Base-by-base conservation (phyloP, 2,888 invertebrate genomes). In the Drosophila suboccidentalis region DNA sequence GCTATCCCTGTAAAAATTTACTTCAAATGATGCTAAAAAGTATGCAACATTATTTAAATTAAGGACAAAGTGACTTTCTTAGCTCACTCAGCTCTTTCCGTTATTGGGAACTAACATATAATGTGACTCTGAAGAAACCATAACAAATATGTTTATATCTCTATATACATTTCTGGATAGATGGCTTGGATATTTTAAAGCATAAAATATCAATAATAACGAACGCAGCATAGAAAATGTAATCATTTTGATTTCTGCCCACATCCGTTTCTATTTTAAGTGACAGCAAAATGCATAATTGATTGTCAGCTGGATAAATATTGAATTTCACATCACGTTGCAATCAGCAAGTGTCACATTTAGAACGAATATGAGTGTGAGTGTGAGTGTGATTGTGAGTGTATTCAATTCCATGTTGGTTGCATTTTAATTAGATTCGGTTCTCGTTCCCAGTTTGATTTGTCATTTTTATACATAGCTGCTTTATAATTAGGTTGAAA, bases 401-500 rank as follows among this genome's bases (percentile, higher is more conserved):
- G 46, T 26, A 49, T 32, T 41, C 19, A 26, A 47, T 34, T 22
- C 34, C 9, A 10, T 11, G 49, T 34, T 47, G 51, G 4, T 3
- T 46, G 29, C 15, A 13, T 29, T 47, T 49, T 53, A 53, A 58
- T 58, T 68, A 57, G 19, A 36, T 58, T 58, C 50, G 17, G 3
- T 10, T 39, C 11, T 44, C 17, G 11, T 38, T 15, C 15, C 9
- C 17, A 32, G 41, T 49, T 50, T 60, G 22, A 43, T 41, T 60
- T 59, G 38, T 44, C 22, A 46, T 47, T 46, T 44, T 46, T 38
- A 44, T 8, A 29, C 8, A 5, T 47, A 26, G 17, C 17, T 29
- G 38, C 17, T 26, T 29, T 58, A 47, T 58, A 58, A 58, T 58
- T 58, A 38, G 58, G 58, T 58, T 58, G 38, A 1, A 58, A 58